A percentile compares a stretch with the other conserved stretches of the same genome.
These are phyloP conservation scores for Cervus canadensis DNA, from an alignment of 2,113 vertebrate genomes.

Conservation along the genomic window DNA sequence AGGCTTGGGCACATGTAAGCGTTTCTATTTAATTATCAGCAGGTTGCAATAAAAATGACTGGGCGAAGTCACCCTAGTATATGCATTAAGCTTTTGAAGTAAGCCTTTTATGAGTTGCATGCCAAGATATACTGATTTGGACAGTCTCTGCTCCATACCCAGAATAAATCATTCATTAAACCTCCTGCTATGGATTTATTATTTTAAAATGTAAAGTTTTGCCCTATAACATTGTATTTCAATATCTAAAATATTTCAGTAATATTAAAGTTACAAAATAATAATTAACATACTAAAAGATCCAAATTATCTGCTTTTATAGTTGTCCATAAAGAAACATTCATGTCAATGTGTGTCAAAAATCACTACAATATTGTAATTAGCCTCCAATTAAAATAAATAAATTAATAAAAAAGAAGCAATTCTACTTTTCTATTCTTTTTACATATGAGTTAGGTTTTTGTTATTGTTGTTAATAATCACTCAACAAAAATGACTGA, in stretches of 20 bases:
- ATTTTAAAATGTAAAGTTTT: not conserved
- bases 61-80: not conserved
- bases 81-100: not conserved
- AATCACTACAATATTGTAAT: not conserved
- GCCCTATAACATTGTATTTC: not conserved
- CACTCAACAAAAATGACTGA: not conserved
- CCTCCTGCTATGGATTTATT: not conserved
- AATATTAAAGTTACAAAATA: not conserved
- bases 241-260: not conserved
- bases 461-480: not conserved
- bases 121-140: not conserved
- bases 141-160: not conserved
- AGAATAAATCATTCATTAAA: not conserved
- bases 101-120: constrained; percentile 31
- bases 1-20: not conserved
- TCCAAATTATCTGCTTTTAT: not conserved
- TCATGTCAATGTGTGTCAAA: not conserved
- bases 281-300: not conserved
- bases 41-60: constrained; percentile 13
- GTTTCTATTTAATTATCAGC: constrained; percentile 37
- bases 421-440: not conserved
- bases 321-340: not conserved
- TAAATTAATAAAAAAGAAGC: not conserved
- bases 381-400: not conserved
- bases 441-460: not conserved